Evolutionary conservation across 2,113 vertebrate genomes (phyloP).

Genomic region (Paradoxurus hermaphroditus): DNA sequence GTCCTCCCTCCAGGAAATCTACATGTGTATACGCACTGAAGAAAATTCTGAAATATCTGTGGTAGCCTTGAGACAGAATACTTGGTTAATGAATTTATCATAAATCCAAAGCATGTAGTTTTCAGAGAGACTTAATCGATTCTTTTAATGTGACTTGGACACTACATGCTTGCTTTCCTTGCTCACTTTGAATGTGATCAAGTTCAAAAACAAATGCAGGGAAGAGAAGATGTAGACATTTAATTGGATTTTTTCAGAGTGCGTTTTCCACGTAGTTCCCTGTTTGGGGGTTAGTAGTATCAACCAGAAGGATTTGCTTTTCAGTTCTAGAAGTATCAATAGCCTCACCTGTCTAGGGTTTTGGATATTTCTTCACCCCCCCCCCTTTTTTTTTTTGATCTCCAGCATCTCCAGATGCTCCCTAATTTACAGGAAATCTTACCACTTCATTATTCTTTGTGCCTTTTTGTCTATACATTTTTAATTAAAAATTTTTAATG

Average conservation of each 20-base stretch:
- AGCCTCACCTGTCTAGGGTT: not conserved
- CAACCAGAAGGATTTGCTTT: not conserved
- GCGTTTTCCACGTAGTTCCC: not conserved
- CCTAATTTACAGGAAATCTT: not conserved
- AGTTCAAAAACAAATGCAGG: slow-evolving; percentile 26
- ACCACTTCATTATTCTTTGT: not conserved
- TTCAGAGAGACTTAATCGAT: not conserved
- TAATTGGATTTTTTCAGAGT: slow-evolving; percentile 28
- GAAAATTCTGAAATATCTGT: not conserved
- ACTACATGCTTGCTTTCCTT: not conserved
- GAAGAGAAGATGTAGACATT: not conserved
- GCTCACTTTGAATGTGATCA: slow-evolving; percentile 6
- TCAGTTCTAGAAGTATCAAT: not conserved
- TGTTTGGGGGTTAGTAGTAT: not conserved
- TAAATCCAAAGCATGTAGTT: not conserved
- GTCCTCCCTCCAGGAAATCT: slow-evolving; percentile 14
- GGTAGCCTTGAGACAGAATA: not conserved
- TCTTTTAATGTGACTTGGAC: not conserved
- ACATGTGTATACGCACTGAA: not conserved
- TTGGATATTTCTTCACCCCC: not conserved
- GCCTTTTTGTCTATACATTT: not conserved
- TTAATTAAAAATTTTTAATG: not conserved
- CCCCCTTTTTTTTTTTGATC: not conserved
- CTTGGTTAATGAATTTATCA: not conserved
- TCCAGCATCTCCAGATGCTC: not conserved